Evolutionary conservation across 2,113 vertebrate species (phyloP), one percentile per base, ranked within the genome.

Genomic region (Odocoileus hemionus): DNA sequence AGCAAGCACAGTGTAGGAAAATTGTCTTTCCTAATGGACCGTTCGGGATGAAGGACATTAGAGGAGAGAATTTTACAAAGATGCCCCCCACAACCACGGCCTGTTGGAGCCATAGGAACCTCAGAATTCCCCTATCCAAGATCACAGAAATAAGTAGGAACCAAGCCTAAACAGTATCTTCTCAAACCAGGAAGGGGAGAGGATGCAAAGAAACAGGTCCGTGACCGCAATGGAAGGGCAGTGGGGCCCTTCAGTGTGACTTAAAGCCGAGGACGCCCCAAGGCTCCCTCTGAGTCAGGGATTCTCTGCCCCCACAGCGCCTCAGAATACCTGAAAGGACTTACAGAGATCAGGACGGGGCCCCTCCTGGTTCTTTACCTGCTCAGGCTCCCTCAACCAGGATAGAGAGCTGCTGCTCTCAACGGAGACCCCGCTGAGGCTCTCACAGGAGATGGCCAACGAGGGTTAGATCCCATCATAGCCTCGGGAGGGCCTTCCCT

Each of bases 11-110:
- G 2, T 57, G 2, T 4, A 50, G 58, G 92, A 33, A 60, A 50
- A 33, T 19, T 14, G n/a, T 57, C 61, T 50, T 76, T 92, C 17
- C 1, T 45, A 5, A 74, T 12, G 61, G 70, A 52, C 74, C 26
- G 0, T 79, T 76, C 0, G 0, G 47, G 78, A 11, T 50, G 19
- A 12, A 30, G 50, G 16, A 4, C 58, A 45, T 23, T 55, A 4
- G n/a, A n/a, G 54, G 19, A 88, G 36, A 67, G 28, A 17, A 6
- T 86, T 89, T 86, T 39, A 30, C 43, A 74, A 91, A 74, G 88
- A 78, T 47, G n/a, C 39, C 39, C n/a, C 3, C 76, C 57, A 79
- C 61, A 60, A 33, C 82, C 83, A 10, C 60, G 21, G 55, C 25
- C 39, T 43, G 10, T 30, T 4, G 6, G 61, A 79, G 86, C 79